Base-by-base conservation (phyloP, 1,140 invertebrate genomes). In the Drosophila serrata region DNA sequence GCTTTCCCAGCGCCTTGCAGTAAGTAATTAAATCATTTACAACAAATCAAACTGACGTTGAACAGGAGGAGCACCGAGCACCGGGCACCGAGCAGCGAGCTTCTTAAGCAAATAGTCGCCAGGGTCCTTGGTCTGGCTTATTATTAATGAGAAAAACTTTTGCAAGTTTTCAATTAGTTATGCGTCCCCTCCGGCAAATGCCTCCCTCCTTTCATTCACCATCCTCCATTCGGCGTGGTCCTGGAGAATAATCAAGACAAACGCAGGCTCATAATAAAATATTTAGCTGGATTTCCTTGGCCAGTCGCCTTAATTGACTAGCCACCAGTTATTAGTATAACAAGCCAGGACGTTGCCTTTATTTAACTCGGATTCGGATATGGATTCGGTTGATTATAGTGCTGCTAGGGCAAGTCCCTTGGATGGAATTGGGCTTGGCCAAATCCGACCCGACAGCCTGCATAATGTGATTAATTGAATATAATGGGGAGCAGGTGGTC, bases 121-220 rank as follows among this genome's bases (percentile, higher is more conserved):
- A 42, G 33, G 43, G 62, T 55, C 48, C 55, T 43, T 15, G 67
- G 57, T 48, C 59, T 88, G 70, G 35, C 80, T 80, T 84, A 84
- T 90, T 90, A 90, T 88, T 90, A 88, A 90, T 90, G 84, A 84
- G 68, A 51, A 69, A 81, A 88, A 84, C 80, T 87, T 90, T 55
- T 61, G 80, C 68, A 87, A 74, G 76, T 90, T 88, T 88, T 88
- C 84, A 88, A 88, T 88, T 88, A 88, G 84, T 78, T 88, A 61
- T 65, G 77, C 73, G 51, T 68, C 58, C 75, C 46, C 39, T 43
- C 65, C 49, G 49, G 75, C 64, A 17, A 37, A 40, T 24, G 17
- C 37, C n/a, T n/a, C 22, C 15, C 53, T 19, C 35, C 37, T 13
- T 15, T 6, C 12, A 31, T 49, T 6, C 27, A 6, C 46, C 46